Evolutionary conservation across 2,888 invertebrate genomes (phyloP).

Genomic region (Chrysolina haemoptera): DNA sequence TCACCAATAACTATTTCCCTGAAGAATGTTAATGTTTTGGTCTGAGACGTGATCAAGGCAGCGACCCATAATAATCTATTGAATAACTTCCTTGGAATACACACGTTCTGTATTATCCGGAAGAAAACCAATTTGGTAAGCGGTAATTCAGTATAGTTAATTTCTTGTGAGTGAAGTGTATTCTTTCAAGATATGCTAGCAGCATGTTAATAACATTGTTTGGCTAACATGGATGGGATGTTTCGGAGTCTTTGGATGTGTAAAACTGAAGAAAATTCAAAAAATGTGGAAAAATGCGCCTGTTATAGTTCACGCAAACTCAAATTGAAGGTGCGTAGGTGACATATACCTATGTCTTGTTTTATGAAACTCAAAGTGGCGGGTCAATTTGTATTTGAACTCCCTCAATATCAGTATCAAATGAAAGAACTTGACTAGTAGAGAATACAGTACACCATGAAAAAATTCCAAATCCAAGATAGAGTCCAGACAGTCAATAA

Average conservation of each 20-base stretch:
- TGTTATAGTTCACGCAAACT: not conserved
- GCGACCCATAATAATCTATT: not conserved
- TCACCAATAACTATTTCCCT: not conserved
- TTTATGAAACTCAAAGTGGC: no score
- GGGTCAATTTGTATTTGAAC: no score
- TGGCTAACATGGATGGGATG: not conserved
- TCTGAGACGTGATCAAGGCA: not conserved
- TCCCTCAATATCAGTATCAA: no score
- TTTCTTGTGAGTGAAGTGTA: not conserved
- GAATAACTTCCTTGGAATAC: constrained; percentile 1
- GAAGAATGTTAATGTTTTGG: not conserved
- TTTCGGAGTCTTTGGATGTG: not conserved
- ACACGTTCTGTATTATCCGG: not conserved
- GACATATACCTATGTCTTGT: no score
- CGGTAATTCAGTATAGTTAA: not conserved
- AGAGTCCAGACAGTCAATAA: no score
- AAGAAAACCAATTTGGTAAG: not conserved
- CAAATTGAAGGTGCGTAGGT: not conserved
- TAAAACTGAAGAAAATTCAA: not conserved
- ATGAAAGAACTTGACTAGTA: no score
- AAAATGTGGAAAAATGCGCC: not conserved
- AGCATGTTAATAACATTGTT: not conserved
- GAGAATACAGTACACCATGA: no score
- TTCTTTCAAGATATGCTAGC: not conserved
- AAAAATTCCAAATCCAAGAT: no score